phyloP scores from a whole-genome alignment of 2,797 vertebrate genomes.

The Emys orbicularis region DNA sequence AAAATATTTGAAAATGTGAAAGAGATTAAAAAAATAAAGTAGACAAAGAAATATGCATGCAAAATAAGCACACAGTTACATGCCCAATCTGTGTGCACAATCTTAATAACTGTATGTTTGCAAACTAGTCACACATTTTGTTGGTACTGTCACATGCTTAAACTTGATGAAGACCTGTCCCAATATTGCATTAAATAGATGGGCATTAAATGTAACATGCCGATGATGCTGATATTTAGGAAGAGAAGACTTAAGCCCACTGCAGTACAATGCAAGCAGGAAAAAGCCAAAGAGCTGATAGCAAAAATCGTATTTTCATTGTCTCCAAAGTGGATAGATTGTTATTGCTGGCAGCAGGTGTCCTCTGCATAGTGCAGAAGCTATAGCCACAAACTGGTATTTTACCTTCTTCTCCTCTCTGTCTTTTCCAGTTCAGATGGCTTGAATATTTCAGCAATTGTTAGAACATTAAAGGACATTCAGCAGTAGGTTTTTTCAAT shows the following conservation, averaged over 20 bases:
- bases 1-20: neutral
- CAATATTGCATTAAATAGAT: neutral
- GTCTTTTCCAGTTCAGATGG: neutral
- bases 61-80: neutral
- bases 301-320: accelerated
- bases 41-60: neutral
- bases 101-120: neutral
- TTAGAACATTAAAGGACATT: neutral
- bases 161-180: neutral
- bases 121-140: neutral
- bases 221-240: accelerated
- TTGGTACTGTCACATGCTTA: neutral
- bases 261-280: neutral
- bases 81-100: neutral
- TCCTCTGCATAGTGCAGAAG: accelerated
- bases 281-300: neutral
- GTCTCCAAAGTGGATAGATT: accelerated
- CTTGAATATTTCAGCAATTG: accelerated
- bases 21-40: neutral
- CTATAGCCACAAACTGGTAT: accelerated
- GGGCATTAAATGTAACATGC: neutral
- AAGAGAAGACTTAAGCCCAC: neutral
- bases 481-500: neutral
- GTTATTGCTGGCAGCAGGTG: neutral
- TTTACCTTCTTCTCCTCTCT: neutral